These are phyloP conservation scores for Upupa epops DNA, from an alignment of 2,113 vertebrate species.

Conservation along the genomic window DNA sequence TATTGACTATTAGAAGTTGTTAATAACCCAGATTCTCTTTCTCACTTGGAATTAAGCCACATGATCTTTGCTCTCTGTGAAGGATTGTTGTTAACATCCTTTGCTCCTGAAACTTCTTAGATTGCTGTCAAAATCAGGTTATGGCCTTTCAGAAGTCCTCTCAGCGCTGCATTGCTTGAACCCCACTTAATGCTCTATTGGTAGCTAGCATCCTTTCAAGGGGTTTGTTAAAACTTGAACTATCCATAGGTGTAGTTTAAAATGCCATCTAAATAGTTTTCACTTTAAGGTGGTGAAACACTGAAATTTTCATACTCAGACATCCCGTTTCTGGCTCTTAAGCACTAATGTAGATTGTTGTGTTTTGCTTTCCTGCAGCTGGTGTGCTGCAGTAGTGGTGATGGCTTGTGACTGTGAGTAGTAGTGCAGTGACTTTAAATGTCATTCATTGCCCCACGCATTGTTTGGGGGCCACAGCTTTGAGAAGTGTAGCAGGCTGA, in stretches of 20 bases:
- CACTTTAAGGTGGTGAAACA: background rate
- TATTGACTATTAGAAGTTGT: background rate
- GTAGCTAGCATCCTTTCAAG: background rate
- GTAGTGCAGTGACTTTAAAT: background rate
- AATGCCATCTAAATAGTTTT: background rate
- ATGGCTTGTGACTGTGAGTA: slow-evolving; percentile 1
- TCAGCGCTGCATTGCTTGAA: background rate
- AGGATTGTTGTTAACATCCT: background rate
- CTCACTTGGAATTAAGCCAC: background rate
- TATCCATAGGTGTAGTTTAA: background rate
- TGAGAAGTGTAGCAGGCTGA: background rate
- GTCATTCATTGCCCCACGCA: background rate
- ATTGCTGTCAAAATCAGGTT: background rate
- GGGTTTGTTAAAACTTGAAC: background rate
- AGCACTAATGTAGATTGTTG: background rate
- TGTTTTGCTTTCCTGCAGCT: background rate
- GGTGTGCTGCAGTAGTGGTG: background rate
- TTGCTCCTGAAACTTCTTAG: background rate
- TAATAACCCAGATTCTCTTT: background rate
- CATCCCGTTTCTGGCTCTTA: background rate
- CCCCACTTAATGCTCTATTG: background rate
- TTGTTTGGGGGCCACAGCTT: background rate
- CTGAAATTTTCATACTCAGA: background rate
- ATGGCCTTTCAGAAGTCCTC: background rate
- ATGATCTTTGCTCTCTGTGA: background rate